These are phyloP conservation scores for Hippolais icterina DNA, from an alignment of 2,113 vertebrate species.

Conservation along the genomic window DNA sequence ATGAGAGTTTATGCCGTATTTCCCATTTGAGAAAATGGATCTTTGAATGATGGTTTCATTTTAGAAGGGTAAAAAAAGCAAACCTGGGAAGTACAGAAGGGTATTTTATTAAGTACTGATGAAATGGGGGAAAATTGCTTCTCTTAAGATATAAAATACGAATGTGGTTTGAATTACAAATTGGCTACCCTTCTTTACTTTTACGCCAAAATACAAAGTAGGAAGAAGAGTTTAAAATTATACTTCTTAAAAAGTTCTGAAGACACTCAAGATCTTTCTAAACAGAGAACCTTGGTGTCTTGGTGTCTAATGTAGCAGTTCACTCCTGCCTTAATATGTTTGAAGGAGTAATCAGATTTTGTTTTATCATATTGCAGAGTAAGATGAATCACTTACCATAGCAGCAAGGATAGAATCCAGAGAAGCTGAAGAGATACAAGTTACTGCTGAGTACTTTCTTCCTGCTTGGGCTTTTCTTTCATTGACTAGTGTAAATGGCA, in stretches of 20 bases:
- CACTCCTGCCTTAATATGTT: neutral
- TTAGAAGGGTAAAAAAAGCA: neutral
- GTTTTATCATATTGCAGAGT: neutral
- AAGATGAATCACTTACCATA: neutral
- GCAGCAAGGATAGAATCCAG: neutral
- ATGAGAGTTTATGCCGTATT: neutral
- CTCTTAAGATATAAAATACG: neutral
- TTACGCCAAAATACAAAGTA: neutral
- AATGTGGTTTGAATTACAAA: neutral
- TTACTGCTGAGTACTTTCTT: neutral
- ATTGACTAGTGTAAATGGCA: neutral
- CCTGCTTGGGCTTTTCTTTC: neutral
- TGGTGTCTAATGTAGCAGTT: neutral
- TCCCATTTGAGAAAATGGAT: neutral
- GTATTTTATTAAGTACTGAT: neutral
- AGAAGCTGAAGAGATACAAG: neutral
- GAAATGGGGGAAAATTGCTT: neutral
- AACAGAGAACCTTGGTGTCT: neutral
- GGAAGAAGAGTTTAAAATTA: neutral
- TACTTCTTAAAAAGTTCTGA: neutral
- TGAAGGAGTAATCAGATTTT: neutral
- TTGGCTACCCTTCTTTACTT: neutral
- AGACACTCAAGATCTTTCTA: neutral
- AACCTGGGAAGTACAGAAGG: neutral
- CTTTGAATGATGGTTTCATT: neutral